Base-by-base conservation (phyloP, 2,113 vertebrate genomes). In the Taxidea taxus region DNA sequence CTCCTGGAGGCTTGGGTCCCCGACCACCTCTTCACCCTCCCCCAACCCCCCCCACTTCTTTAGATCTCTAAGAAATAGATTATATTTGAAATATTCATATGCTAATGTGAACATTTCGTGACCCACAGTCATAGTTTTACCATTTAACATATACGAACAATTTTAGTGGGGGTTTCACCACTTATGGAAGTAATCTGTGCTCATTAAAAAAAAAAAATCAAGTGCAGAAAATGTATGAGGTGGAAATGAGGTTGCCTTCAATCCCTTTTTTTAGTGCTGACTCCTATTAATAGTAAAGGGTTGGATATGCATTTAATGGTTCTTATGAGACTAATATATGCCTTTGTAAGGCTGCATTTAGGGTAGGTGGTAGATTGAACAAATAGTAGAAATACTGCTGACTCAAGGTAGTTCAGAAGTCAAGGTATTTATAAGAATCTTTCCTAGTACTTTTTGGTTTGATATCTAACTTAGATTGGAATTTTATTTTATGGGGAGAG, bases 71-170 rank as follows among this genome's bases (percentile, higher is more conserved):
- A 82, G 72, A 96, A 58, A 18, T 42, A 87, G 78, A 47, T 54
- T n/a, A 49, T 39, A 4, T 92, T 94, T 78, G 47, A 64, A 58
- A 68, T 47, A 84, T 54, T 88, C 58, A 10, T 54, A 58, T 75
- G 54, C 90, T 94, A 93, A 90, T 83, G 27, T 66, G 75, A 70
- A 56, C 12, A 20, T 54, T 92, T 87, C 89, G 68, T 93, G 96
- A 95, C 25, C 89, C 88, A 77, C 3, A 83, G 25, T 58, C 47
- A 39, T 49, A 49, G 56, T 72, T 95, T 90, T 72, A 87, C 72
- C 92, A 39, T 78, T 83, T 88, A 39, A 56, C 14, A 13, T 86
- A 44, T 88, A 42, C 56, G 5, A 95, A 94, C 56, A 94, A 87
- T 3, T 64, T 70, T 10, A 58, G 56, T 64, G 6, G 9, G 15